Conservation (phyloP, 2,113 vertebrate genomes). For the Calyptomena viridis region DNA sequence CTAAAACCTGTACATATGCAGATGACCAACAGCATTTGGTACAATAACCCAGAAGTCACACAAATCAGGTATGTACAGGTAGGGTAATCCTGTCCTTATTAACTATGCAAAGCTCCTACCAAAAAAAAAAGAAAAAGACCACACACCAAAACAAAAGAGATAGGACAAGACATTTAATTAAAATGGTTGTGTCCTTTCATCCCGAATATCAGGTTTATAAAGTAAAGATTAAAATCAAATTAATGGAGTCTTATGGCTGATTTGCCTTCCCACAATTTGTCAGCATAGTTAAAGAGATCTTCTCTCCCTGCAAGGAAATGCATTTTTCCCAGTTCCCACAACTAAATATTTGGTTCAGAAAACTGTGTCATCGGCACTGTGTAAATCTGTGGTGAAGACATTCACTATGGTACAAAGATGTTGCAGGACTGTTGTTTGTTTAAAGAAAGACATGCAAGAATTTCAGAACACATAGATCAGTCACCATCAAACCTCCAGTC, state of each 20-base stretch:
- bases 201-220: slow-evolving; percentile 42
- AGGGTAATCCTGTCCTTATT: neutral
- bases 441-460: neutral
- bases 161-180: slow-evolving; percentile 17
- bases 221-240: slow-evolving; percentile 56
- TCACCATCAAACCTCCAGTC: neutral
- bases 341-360: neutral
- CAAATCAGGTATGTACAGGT: neutral
- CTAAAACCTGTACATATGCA: neutral
- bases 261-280: neutral
- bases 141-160: neutral
- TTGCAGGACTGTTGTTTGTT: neutral
- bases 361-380: neutral
- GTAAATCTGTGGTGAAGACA: neutral
- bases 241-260: slow-evolving; percentile 1
- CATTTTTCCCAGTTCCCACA: neutral
- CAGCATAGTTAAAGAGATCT: neutral
- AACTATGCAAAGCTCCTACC: neutral
- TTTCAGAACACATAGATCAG: neutral
- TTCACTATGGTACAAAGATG: neutral
- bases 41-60: neutral
- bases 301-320: neutral
- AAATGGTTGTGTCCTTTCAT: slow-evolving; percentile 3
- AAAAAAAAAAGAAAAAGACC: neutral
- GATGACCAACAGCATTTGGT: neutral